These are phyloP conservation scores for Sympetrum striolatum DNA, from an alignment of 2,888 invertebrate species.

Conservation along the genomic window DNA sequence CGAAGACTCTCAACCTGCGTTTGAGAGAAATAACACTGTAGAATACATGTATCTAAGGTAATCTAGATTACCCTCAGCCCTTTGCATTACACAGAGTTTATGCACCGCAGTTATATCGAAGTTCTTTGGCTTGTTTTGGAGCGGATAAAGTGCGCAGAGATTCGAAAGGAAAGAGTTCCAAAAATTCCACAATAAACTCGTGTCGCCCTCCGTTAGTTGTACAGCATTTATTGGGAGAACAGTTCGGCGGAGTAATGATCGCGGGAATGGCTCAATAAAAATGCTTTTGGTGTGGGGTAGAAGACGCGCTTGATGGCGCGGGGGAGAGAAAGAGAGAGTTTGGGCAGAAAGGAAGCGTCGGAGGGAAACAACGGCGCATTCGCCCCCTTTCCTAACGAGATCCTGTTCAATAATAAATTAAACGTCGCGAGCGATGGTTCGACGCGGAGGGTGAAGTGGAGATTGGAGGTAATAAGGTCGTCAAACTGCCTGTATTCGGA, in stretches of 20 bases:
- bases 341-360: neutral
- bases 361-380: neutral
- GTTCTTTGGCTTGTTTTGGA: too few relatives aligned
- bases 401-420: slow-evolving; percentile 28
- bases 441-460: neutral
- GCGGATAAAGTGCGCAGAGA: too few relatives aligned
- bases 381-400: neutral
- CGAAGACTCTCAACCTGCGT: too few relatives aligned
- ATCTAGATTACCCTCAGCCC: too few relatives aligned
- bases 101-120: too few relatives aligned
- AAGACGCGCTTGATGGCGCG: neutral
- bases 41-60: too few relatives aligned
- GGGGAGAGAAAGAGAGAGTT: neutral
- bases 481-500: neutral
- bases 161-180: too few relatives aligned
- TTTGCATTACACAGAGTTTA: too few relatives aligned
- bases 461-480: neutral
- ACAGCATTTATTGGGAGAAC: neutral
- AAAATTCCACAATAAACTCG: too few relatives aligned
- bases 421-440: neutral
- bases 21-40: too few relatives aligned
- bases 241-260: neutral
- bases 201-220: too few relatives aligned
- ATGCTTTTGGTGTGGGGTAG: neutral
- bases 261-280: neutral